These are phyloP conservation scores for Xiphophorus couchianus DNA, from an alignment of 2,113 vertebrate species.

Conservation along the genomic window DNA sequence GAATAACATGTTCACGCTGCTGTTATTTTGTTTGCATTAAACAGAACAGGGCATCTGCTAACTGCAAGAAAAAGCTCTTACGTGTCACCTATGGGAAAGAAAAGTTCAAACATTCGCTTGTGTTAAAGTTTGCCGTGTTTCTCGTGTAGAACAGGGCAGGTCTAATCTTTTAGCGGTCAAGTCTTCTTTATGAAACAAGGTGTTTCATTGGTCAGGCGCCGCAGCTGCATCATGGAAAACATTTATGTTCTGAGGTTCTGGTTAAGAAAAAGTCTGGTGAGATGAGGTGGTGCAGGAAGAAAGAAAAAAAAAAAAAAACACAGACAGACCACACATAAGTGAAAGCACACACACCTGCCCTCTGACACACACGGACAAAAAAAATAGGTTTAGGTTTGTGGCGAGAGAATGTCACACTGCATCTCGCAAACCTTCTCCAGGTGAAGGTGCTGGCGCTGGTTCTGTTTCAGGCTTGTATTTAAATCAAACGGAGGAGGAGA, in stretches of 20 bases:
- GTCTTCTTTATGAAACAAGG: background rate
- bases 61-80: too few species aligned
- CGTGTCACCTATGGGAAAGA: too few species aligned
- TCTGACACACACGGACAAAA: background rate
- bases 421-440: background rate
- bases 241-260: background rate
- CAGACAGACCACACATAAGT: background rate
- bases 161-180: too few species aligned
- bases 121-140: too few species aligned
- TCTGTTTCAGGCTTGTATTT: background rate
- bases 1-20: too few species aligned
- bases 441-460: background rate
- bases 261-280: background rate
- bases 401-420: background rate
- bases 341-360: background rate
- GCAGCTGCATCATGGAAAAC: background rate
- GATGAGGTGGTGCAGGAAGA: background rate
- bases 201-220: background rate
- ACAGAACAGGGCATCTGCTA: too few species aligned
- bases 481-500: background rate
- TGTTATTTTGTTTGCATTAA: too few species aligned
- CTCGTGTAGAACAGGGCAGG: too few species aligned
- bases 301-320: too few species aligned
- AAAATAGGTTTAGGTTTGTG: background rate
- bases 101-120: too few species aligned